Base-by-base conservation (phyloP, 2,888 invertebrate species). In the Leptogaster cylindrica region DNA sequence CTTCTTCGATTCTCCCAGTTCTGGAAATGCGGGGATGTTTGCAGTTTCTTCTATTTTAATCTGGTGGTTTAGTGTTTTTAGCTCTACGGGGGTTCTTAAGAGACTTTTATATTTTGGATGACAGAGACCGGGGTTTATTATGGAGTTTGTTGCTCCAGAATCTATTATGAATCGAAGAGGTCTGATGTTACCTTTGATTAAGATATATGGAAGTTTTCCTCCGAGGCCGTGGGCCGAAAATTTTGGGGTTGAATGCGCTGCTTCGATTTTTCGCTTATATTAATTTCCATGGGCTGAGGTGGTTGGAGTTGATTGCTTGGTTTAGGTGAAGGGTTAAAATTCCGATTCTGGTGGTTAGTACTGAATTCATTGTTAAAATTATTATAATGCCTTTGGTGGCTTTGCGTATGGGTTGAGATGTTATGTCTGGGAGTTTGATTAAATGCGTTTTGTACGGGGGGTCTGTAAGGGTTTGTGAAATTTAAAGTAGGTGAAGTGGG, bases 161-260 rank as follows among this genome's bases (percentile, higher is more conserved):
- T 64, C 64, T 3, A 61, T 61, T 39, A 61, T 63, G 28, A 46
- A 46, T 2, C 41, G 36, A 39, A 36, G 20, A 6, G 39, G 36
- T 12, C 46, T 64, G 8, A 25, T 16, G 1, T 64, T 64, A 18
- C 12, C 41, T 46, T 65, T 33, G 6, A 33, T 3, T 33, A 51
- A 33, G 28, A 18, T 50, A 65, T 20, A 20, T 31, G 33, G 44
- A 18, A 46, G 18, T 12, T 48, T 23, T 41, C 41, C n/a, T 64
- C 20, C 31, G 64, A 65, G 65, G 65, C 65, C 10, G 33, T 2
- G 39, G 20, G 27, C 31, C 12, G 51, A 65, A 51, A 65, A 65
- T 65, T 65, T 65, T 31, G 31, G 6, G 10, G 31, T 31, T 48
- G 48, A 12, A 41, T 36, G n/a, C n/a, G n/a, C 36, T 16, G n/a